These are phyloP conservation scores for Ligdia adustata DNA, from an alignment of 2,888 invertebrate genomes.

Conservation along the genomic window DNA sequence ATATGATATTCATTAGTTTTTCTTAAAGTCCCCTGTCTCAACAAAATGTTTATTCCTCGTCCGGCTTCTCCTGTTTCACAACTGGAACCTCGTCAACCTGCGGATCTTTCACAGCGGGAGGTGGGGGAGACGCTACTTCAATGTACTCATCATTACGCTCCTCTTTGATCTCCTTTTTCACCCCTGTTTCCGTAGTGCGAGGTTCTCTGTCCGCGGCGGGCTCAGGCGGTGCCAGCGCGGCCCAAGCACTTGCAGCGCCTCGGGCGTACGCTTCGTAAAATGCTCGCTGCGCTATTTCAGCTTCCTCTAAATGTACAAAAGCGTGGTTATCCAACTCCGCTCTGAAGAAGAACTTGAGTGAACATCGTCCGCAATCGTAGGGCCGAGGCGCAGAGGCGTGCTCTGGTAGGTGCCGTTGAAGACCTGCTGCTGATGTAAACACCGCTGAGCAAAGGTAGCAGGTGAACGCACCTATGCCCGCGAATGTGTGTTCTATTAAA, in stretches of 20 bases:
- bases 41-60: conserved; percentile 60
- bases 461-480: conserved; percentile 92
- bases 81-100: conserved; percentile 46
- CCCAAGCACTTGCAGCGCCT: conserved; percentile 75
- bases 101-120: conserved; percentile 48
- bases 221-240: conserved; percentile 67
- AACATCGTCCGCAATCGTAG: conserved; percentile 93
- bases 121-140: conserved; percentile 75
- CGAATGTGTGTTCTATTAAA: conserved; percentile 96
- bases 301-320: conserved; percentile 83
- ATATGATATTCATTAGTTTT: no score
- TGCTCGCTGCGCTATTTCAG: conserved; percentile 75
- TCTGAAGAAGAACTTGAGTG: conserved; percentile 94
- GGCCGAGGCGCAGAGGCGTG: conserved; percentile 92
- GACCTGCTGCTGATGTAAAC: conserved; percentile 92
- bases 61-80: conserved; percentile 73
- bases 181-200: conserved; percentile 45
- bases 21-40: neutral
- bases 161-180: conserved; percentile 75
- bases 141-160: conserved; percentile 78
- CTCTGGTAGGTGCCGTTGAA: conserved; percentile 92
- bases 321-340: conserved; percentile 96
- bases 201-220: conserved; percentile 33
- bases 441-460: conserved; percentile 95
- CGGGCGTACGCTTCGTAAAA: conserved; percentile 78